Evolutionary conservation across 2,888 invertebrate species (phyloP), one percentile per base, ranked within the genome.

Genomic region (Heliconius ismenius): DNA sequence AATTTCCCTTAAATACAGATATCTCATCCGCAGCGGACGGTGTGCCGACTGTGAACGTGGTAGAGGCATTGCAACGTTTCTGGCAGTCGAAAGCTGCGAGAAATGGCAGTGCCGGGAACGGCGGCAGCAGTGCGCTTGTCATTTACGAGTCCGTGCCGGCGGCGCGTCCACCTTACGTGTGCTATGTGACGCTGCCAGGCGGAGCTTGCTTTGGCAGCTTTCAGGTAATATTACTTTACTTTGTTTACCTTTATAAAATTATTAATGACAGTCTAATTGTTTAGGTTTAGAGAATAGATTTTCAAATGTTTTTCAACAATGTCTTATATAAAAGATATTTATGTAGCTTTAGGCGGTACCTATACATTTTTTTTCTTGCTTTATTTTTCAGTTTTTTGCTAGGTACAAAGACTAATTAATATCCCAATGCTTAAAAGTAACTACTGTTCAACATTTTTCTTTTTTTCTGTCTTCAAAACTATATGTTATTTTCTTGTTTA

Each of bases 141-240:
- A 98, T 98, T 88, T 98, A 98, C 91, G 98, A 98, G 95, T 98
- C 98, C 4, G 98, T 98, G 82, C 98, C 98, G 49, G 97, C 98
- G 58, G 96, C 97, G 81, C 96, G 97, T 86, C 98, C 98, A 81
- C 98, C 98, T 62, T 98, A 98, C 90, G 97, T 98, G 75, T 98
- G 98, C 92, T 98, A 98, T 88, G 98, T 98, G 83, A 98, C 98
- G 76, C 95, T 98, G 82, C 98, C 98, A 0, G 98, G 98, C 28
- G 98, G 98, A 81, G 98, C 98, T 76, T 98, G 98, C 91, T 98
- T 98, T 91, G 98, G 98, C 76, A 98, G 98, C 90, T 98, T 98
- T 95, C 98, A 98, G 96, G 98, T 98, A 92, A 84, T 11, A 76
- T 79, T 43, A 54, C 21, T 15, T 69, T 26, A 15, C n/a, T 26